Percentiles rank a stretch among this genome's conserved stretches.
Evolutionary conservation across 2,888 invertebrate species (phyloP).

Genomic region (Chrysomela aeneicollis): DNA sequence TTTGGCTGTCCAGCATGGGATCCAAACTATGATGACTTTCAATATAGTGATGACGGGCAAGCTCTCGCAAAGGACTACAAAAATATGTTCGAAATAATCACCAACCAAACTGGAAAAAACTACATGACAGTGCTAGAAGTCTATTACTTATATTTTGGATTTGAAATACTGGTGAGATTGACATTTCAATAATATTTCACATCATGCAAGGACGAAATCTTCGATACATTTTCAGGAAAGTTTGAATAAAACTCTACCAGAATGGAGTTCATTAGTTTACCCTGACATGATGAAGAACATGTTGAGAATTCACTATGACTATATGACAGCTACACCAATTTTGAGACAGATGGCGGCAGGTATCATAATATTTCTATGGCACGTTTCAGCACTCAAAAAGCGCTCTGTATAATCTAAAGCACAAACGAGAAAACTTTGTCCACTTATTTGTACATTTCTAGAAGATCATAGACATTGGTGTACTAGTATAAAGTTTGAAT

Average conservation of each 20-base stretch:
- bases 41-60: constrained; percentile 57
- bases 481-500: no score
- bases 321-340: constrained; percentile 40
- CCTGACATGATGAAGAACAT: constrained; percentile 54
- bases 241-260: constrained; percentile 54
- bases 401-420: no score
- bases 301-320: constrained; percentile 52
- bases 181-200: neutral
- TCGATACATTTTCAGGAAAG: constrained; percentile 43
- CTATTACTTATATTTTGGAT: constrained; percentile 64
- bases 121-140: constrained; percentile 66
- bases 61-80: constrained; percentile 58
- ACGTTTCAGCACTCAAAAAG: no score
- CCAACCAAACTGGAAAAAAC: constrained; percentile 61
- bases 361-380: no score
- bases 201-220: neutral
- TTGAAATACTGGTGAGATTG: constrained; percentile 38
- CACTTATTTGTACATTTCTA: no score
- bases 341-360: constrained; percentile 49
- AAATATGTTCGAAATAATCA: constrained; percentile 62
- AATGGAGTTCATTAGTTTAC: constrained; percentile 57
- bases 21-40: constrained; percentile 17
- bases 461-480: no score
- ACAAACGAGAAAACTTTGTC: no score
- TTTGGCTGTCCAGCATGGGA: constrained; percentile 37